Conservation (phyloP, 2,797 vertebrate species). For the Premnoplex brunnescens region DNA sequence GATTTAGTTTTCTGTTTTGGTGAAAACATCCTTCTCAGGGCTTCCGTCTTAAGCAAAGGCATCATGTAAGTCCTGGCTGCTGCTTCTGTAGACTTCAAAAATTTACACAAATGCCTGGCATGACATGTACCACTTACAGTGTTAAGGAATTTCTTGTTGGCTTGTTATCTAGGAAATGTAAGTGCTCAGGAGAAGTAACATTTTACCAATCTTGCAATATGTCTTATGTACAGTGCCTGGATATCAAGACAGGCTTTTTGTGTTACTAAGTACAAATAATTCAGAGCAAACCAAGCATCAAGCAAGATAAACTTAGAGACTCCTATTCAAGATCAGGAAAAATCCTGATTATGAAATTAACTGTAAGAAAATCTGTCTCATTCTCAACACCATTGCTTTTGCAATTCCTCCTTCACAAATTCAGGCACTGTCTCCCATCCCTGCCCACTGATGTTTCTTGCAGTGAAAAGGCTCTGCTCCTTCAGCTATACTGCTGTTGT, state of each 20-base stretch:
- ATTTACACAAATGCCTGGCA: background rate
- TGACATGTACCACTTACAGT: background rate
- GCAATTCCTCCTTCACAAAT: background rate
- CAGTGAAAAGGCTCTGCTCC: background rate
- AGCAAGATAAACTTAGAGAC: background rate
- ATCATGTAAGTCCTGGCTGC: background rate
- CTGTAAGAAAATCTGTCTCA: background rate
- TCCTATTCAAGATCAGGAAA: background rate
- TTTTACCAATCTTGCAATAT: background rate
- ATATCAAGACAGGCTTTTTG: background rate
- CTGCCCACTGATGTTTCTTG: background rate
- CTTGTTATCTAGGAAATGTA: background rate
- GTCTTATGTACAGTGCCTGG: background rate
- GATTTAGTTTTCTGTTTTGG: background rate
- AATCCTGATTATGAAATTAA: background rate
- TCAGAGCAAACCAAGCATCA: background rate
- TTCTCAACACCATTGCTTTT: background rate
- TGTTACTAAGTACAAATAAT: background rate
- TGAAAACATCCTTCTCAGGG: background rate
- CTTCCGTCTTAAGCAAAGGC: background rate
- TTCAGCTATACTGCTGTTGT: background rate
- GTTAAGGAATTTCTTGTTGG: background rate
- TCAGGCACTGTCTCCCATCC: background rate
- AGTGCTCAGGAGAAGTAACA: background rate
- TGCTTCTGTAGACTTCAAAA: background rate